Base-by-base conservation (phyloP, 2,797 vertebrate species). In the Cyclopterus lumpus region DNA sequence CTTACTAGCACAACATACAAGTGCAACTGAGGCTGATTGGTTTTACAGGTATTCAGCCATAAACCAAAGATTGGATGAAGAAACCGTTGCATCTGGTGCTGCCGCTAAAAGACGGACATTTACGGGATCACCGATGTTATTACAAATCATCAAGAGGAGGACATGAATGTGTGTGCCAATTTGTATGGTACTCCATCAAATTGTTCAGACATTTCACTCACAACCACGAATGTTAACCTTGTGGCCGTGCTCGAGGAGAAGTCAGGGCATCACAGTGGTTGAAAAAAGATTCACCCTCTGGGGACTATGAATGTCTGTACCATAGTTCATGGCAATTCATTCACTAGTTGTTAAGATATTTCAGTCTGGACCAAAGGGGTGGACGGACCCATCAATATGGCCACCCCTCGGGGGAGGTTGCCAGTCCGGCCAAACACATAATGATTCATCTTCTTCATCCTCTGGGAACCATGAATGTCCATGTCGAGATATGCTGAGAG, bases 351-450 rank as follows among this genome's bases (percentile, higher is more conserved):
- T 46, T 49, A 26, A 63, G 61, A 48, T 63, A 32, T 65, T 65
- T 64, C 20, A 65, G 44, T 32, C 62, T 65, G 30, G 63, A 34
- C 12, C 63, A 51, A 66, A 66, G 30, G 51, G 32, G n/a, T 38
- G 10, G 12, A 38, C 22, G 15, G 14, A 66, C 30, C 12, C 16
- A 53, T 53, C 49, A 20, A 28, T 22, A 26, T 53, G 14, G 22
- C 14, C 30, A 66, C 38, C 0, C 14, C 8, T 15, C 22, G 20
- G 44, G 28, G 2, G 20, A 48, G n/a, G 3, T 48, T 4, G 28
- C 1, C 42, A 48, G 20, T 34, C 22, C 8, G 32, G 32, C 20
- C n/a, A 64, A 64, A 65, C 22, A 65, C 46, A 36, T n/a, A n/a
- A 32, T 51, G 8, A 36, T 36, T 24, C n/a, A 36, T 24, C 32